A percentile compares a stretch with the other conserved stretches of the same genome.
phyloP scores from a whole-genome alignment of 2,888 invertebrate species.

The Trichogramma dendrolimi region DNA sequence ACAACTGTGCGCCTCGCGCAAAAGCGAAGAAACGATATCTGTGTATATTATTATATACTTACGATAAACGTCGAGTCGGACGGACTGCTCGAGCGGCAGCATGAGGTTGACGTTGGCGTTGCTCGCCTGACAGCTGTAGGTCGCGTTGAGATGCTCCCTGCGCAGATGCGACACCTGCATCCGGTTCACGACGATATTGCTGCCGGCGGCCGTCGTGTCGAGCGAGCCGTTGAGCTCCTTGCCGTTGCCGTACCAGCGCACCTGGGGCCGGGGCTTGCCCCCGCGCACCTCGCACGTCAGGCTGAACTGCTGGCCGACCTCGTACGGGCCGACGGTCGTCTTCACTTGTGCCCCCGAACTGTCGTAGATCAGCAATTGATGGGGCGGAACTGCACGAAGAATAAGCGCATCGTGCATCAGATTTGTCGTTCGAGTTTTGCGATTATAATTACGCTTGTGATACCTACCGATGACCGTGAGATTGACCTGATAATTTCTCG shows the following conservation, averaged over 20 bases:
- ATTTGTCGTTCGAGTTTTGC: not conserved
- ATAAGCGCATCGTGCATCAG: not conserved
- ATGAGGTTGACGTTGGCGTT: constrained; percentile 87
- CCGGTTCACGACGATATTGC: constrained; percentile 74
- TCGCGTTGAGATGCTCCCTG: constrained; percentile 75
- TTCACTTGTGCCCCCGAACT: constrained; percentile 54
- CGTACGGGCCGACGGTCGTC: constrained; percentile 51
- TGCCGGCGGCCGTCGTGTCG: constrained; percentile 66
- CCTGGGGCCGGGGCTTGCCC: constrained; percentile 51
- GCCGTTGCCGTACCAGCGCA: constrained; percentile 70
- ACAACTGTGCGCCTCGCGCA: no score
- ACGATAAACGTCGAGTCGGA: constrained; percentile 80
- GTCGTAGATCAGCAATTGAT: constrained; percentile 52
- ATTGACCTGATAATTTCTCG: constrained; percentile 57
- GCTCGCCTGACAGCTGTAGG: constrained; percentile 81
- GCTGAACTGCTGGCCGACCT: constrained; percentile 52
- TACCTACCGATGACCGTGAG: constrained; percentile 58
- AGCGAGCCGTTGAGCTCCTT: constrained; percentile 58
- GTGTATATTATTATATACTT: constrained; percentile 54
- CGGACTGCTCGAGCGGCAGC: constrained; percentile 76
- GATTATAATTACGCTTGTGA: no score
- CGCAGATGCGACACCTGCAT: constrained; percentile 70
- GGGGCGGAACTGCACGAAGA: constrained; percentile 51
- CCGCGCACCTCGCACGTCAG: constrained; percentile 56
- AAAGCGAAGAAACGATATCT: not conserved